Percentiles rank a stretch among this genome's conserved stretches.
Evolutionary conservation across 2,113 vertebrate genomes (phyloP).

Genomic region (Gobius niger): DNA sequence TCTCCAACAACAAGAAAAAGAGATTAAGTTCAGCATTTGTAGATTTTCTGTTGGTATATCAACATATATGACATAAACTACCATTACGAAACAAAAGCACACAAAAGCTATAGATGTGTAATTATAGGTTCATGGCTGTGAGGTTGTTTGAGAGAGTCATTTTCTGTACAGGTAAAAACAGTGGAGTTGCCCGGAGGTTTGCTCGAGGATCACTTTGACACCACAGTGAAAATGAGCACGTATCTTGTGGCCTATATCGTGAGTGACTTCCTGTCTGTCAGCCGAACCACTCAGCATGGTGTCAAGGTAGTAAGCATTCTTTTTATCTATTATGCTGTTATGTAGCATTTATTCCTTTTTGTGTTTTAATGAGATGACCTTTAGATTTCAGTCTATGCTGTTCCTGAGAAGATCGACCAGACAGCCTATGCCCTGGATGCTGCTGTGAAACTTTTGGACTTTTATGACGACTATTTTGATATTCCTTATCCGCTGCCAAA

Average conservation of each 20-base stretch:
- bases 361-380: neutral
- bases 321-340: neutral
- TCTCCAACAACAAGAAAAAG: too few relatives aligned
- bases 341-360: neutral
- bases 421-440: slow-evolving; percentile 83
- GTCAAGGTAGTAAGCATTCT: slow-evolving; percentile 79
- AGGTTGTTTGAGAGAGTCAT: neutral
- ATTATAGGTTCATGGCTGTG: too few relatives aligned
- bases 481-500: slow-evolving; percentile 92
- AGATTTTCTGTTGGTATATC: too few relatives aligned
- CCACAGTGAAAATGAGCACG: slow-evolving; percentile 89
- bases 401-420: slow-evolving; percentile 86
- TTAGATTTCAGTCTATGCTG: slow-evolving; percentile 86
- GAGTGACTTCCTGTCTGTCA: slow-evolving; percentile 88
- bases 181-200: slow-evolving; percentile 75
- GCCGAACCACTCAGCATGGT: slow-evolving; percentile 81
- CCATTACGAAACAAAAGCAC: too few relatives aligned
- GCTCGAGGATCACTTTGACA: slow-evolving; percentile 87
- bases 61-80: too few relatives aligned
- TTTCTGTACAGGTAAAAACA: slow-evolving; percentile 77
- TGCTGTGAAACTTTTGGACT: slow-evolving; percentile 87
- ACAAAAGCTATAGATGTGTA: too few relatives aligned
- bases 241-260: slow-evolving; percentile 92
- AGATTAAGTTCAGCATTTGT: too few relatives aligned
- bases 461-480: slow-evolving; percentile 89